Evolutionary conservation across 2,888 invertebrate genomes (phyloP).

Genomic region (Scaptomyza polygonia): DNA sequence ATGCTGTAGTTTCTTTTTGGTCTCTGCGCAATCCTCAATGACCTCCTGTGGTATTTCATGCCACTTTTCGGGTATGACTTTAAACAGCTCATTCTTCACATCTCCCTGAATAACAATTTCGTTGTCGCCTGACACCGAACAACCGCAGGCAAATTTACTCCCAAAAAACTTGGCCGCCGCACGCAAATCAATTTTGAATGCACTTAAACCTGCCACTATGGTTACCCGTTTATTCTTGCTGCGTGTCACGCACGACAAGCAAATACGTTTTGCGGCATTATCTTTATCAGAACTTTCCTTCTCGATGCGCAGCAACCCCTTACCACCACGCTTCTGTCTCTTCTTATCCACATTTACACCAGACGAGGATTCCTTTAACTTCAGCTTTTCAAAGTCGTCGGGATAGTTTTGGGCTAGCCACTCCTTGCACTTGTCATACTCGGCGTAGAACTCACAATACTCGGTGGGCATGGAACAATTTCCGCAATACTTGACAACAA

Average conservation of each 20-base stretch:
- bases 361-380: constrained; percentile 4
- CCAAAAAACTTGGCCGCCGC: constrained; percentile 50
- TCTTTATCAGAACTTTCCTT: constrained; percentile 27
- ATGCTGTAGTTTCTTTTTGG: constrained; percentile 18
- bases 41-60: constrained; percentile 13
- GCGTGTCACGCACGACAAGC: constrained; percentile 35
- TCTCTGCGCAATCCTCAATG: constrained; percentile 35
- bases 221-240: constrained; percentile 53
- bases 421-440: constrained; percentile 53
- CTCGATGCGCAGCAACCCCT: constrained; percentile 33
- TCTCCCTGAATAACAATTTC: constrained; percentile 49
- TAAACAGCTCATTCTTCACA: constrained; percentile 36
- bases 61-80: constrained; percentile 49
- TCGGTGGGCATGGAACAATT: constrained; percentile 50
- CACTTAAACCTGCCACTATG: constrained; percentile 31
- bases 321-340: constrained; percentile 48
- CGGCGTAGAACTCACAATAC: constrained; percentile 47
- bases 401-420: constrained; percentile 45
- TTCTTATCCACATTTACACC: constrained; percentile 30
- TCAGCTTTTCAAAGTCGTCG: constrained; percentile 38
- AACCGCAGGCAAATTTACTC: constrained; percentile 45
- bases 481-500: constrained; percentile 49
- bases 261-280: constrained; percentile 24
- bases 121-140: constrained; percentile 38
- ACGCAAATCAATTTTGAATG: constrained; percentile 46